Base-by-base conservation (phyloP, 1,140 invertebrate species). In the Temnothorax nylanderi region DNA sequence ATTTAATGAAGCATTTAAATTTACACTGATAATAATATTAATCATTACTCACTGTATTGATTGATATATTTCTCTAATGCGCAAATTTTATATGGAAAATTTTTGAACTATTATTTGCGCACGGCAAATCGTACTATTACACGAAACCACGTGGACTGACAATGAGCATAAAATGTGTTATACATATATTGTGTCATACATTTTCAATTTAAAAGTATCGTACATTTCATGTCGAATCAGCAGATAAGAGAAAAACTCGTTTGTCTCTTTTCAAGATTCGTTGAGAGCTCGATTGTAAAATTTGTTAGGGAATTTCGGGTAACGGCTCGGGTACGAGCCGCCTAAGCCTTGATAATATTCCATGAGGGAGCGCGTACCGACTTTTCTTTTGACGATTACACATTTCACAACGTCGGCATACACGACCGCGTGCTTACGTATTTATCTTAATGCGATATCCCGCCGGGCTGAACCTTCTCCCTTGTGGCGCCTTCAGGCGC, bases 401-500 rank as follows among this genome's bases (percentile, higher is more conserved):
- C 76, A 54, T 81, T 60, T 58, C 56, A 75, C 67, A 84, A 74
- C 69, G 80, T 74, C 80, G 69, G 67, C 80, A 60, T 16, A 80
- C 32, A 62, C 75, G 64, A 37, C 71, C 75, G 76, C 77, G 77
- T 71, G 56, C 71, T 87, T 85, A 86, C 80, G 87, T 90, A 90
- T 90, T 91, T 91, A 87, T 90, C 81, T 69, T 85, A 90, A 91
- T 72, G 86, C 75, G 86, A 87, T 87, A 87, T 85, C 58, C 47
- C 67, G 26, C 41, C 21, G 34, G 37, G 49, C 37, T 58, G 78
- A 72, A 82, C 67, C 80, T 75, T 75, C 72, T 76, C 44, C 41
- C 80, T 84, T 75, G 69, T 75, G 72, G 60, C 49, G 51, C 85
- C 47, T 60, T 16, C 37, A 49, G 47, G 87, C 64, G 86, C 41